Percentiles rank a stretch among this genome's conserved stretches.
Evolutionary conservation across 1,140 invertebrate species (phyloP).

Genomic region (Drosophila baimaii): DNA sequence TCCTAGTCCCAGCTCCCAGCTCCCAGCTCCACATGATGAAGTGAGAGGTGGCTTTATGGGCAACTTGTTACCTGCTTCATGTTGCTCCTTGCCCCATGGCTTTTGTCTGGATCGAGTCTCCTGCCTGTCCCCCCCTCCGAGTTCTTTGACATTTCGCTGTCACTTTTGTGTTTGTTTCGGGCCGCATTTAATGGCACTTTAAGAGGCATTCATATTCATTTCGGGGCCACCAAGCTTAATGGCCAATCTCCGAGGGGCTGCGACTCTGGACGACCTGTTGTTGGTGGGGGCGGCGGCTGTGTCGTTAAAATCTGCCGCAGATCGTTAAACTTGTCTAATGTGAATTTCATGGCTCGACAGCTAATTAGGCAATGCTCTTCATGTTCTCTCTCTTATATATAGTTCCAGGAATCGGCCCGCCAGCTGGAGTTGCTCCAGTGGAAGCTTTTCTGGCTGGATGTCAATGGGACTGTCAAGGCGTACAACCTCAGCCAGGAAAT

Average conservation of each 20-base stretch:
- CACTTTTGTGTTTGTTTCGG: constrained; percentile 47
- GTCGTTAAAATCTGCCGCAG: constrained; percentile 48
- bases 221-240: constrained; percentile 48
- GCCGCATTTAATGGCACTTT: constrained; percentile 67
- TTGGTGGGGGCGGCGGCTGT: too few relatives aligned
- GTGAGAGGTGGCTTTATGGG: constrained; percentile 64
- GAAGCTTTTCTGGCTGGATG: constrained; percentile 35
- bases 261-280: constrained; percentile 31
- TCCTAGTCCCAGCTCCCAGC: constrained; percentile 16
- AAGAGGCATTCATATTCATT: constrained; percentile 70
- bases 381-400: neutral
- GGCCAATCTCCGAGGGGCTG: constrained; percentile 28
- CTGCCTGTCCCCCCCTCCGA: constrained; percentile 13
- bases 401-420: constrained; percentile 69
- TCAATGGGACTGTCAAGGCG: constrained; percentile 20
- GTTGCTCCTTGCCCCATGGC: constrained; percentile 23
- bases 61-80: constrained; percentile 74
- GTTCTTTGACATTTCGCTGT: constrained; percentile 66
- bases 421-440: constrained; percentile 53
- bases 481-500: constrained; percentile 13
- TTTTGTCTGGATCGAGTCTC: constrained; percentile 43
- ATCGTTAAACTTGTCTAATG: constrained; percentile 57
- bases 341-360: constrained; percentile 34
- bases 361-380: constrained; percentile 69
- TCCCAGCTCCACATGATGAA: constrained; percentile 34